A percentile compares a stretch with the other conserved stretches of the same genome.
phyloP scores from a whole-genome alignment of 1,140 invertebrate genomes.

The Bombus waltoni region DNA sequence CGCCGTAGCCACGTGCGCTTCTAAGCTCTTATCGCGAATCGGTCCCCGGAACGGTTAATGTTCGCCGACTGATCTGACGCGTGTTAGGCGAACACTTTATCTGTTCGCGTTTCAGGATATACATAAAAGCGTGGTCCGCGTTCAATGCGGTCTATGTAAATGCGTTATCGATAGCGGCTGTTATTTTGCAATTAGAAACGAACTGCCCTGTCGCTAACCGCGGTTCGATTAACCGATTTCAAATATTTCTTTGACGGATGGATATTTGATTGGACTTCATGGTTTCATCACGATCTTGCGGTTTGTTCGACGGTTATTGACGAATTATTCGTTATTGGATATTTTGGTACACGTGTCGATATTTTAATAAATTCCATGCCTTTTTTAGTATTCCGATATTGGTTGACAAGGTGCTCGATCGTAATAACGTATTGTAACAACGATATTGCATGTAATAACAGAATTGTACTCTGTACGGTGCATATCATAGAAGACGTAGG shows the following conservation, averaged over 20 bases:
- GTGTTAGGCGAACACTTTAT: conserved; percentile 26
- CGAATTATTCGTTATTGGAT: no score
- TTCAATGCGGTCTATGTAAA: not conserved
- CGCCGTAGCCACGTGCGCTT: conserved; percentile 49
- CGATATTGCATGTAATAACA: no score
- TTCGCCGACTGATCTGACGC: conserved; percentile 15
- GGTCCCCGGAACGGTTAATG: conserved; percentile 38
- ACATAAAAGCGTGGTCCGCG: not conserved
- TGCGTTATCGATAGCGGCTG: conserved; percentile 1
- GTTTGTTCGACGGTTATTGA: no score
- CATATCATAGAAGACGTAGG: no score
- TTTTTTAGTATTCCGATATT: no score
- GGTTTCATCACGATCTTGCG: no score
- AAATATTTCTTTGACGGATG: conserved; percentile 1
- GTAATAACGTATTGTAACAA: no score
- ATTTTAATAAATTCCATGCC: no score
- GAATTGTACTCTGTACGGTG: no score
- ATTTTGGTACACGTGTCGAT: no score
- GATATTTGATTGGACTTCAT: not conserved
- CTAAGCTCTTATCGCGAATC: conserved; percentile 60
- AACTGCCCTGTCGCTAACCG: not conserved
- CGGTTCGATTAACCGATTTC: not conserved
- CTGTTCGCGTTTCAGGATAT: not conserved
- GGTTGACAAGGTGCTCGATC: no score
- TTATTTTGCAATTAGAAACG: conserved; percentile 24